Conservation (phyloP, 1,140 invertebrate genomes). For the Notospermus geniculatus region DNA sequence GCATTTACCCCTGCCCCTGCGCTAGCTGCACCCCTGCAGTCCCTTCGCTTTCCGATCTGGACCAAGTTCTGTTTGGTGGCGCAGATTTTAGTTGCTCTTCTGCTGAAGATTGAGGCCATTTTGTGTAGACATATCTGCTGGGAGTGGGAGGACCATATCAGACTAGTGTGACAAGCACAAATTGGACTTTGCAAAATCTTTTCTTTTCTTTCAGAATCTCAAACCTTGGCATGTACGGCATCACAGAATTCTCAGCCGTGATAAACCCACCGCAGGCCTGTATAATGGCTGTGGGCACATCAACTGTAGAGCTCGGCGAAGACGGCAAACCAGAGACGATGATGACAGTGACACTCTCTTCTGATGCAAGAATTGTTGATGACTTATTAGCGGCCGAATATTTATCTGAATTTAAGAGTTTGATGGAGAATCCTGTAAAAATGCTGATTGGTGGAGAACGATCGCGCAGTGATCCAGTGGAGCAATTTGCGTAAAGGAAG, state of each 20-base stretch:
- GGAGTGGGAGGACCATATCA: constrained; percentile 70
- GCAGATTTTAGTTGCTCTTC: too few species aligned
- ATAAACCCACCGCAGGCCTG: constrained; percentile 70
- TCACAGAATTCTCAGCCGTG: constrained; percentile 66
- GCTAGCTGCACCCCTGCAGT: too few species aligned
- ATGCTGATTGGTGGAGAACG: constrained; percentile 26
- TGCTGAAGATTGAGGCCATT: too few species aligned
- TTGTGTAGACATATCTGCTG: constrained; percentile 57
- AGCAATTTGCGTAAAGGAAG: too few species aligned
- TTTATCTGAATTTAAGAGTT: constrained; percentile 75
- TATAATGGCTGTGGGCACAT: constrained; percentile 67
- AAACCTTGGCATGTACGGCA: constrained; percentile 97
- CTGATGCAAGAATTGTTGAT: constrained; percentile 84
- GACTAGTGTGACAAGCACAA: too few species aligned
- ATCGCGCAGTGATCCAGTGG: too few species aligned
- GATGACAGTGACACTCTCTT: constrained; percentile 82
- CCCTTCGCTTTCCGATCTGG: too few species aligned
- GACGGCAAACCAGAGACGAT: constrained; percentile 62
- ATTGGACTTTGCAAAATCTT: constrained; percentile 42
- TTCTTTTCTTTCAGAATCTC: constrained; percentile 70
- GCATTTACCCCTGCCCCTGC: too few species aligned
- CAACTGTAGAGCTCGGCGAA: constrained; percentile 60
- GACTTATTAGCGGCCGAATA: constrained; percentile 85
- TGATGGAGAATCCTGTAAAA: constrained; percentile 70
- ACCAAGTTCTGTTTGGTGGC: too few species aligned